Conservation (phyloP, 2,888 invertebrate species). For the Willowsia nigromaculata region DNA sequence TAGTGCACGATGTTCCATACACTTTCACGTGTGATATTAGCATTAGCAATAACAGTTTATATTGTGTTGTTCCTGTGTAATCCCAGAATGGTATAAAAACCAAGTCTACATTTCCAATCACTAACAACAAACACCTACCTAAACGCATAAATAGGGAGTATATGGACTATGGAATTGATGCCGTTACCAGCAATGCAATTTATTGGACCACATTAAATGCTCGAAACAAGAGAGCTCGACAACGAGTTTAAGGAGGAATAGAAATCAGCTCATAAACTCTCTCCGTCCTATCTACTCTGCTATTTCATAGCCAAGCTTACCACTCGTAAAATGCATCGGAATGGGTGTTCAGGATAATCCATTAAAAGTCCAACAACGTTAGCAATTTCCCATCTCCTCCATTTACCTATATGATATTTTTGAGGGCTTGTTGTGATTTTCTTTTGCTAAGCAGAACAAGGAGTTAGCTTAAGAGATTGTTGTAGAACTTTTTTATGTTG, state of each 20-base stretch:
- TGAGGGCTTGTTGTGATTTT: too few species aligned
- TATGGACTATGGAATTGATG: not conserved
- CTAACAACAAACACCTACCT: not conserved
- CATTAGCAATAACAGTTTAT: not conserved
- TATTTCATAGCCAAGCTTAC: not conserved
- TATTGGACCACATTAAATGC: constrained; percentile 12
- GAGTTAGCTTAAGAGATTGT: too few species aligned
- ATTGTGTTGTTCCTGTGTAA: not conserved
- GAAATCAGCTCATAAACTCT: constrained; percentile 34
- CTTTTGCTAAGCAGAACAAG: too few species aligned
- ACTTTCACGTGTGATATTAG: not conserved
- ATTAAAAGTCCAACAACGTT: not conserved
- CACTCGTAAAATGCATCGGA: constrained; percentile 10
- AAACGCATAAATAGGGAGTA: not conserved
- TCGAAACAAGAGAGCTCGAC: not conserved
- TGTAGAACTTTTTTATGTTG: too few species aligned
- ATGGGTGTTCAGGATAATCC: constrained; percentile 6
- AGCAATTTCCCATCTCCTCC: not conserved
- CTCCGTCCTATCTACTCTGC: not conserved
- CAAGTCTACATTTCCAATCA: not conserved
- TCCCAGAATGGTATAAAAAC: not conserved
- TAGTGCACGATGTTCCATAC: not conserved
- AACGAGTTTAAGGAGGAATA: constrained; percentile 30
- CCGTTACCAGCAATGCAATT: not conserved
- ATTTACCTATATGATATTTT: too few species aligned